These are phyloP conservation scores for Brachyopa scutellaris DNA, from an alignment of 2,888 invertebrate genomes.

Conservation along the genomic window DNA sequence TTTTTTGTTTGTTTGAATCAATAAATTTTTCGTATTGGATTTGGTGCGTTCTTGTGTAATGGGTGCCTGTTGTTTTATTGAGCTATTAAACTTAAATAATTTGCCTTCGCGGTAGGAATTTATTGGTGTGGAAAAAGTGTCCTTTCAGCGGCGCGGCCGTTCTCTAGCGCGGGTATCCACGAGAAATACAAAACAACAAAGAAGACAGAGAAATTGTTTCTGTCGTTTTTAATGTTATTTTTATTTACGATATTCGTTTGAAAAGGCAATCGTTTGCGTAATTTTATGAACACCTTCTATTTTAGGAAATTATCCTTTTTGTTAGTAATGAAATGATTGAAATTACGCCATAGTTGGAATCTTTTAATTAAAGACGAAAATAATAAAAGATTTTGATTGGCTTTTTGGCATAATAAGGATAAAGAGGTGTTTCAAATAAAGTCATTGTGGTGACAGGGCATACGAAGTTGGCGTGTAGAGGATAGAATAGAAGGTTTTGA, in stretches of 20 bases:
- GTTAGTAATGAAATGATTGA: not conserved
- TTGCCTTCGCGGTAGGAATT: conserved; percentile 59
- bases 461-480: no score
- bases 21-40: conserved; percentile 40
- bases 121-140: conserved; percentile 54
- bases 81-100: conserved; percentile 70
- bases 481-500: no score
- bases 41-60: conserved; percentile 7
- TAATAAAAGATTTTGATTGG: conserved; percentile 18
- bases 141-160: conserved; percentile 15
- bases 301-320: conserved; percentile 18
- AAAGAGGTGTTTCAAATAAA: not conserved
- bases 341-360: conserved; percentile 17
- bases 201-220: conserved; percentile 8
- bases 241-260: conserved; percentile 32
- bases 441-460: not conserved
- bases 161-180: not conserved
- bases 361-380: conserved; percentile 18
- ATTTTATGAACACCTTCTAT: conserved; percentile 51
- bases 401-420: conserved; percentile 4
- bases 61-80: conserved; percentile 56
- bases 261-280: conserved; percentile 52
- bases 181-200: not conserved
- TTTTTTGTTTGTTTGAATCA: no score
- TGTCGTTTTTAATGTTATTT: conserved; percentile 32